Evolutionary conservation across 2,888 invertebrate species (phyloP), one percentile per base, ranked within the genome.

Genomic region (Blomia tropicalis): DNA sequence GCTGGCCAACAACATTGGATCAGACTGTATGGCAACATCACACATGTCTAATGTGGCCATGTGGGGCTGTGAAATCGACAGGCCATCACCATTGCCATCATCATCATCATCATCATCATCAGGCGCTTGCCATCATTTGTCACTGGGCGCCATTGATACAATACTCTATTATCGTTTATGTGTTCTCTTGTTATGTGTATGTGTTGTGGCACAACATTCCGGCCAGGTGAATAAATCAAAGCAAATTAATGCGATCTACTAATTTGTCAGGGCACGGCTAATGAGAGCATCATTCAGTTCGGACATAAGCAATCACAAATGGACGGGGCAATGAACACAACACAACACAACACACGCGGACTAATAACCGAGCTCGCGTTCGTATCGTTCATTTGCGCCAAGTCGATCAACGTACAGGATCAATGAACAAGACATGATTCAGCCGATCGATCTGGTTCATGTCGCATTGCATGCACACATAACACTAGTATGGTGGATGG

Each of bases 121-220:
- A 19, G 51, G 7, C 51, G 7, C 7, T 7, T 27, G 23, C 22
- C 7, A 47, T 27, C 51, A 47, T 47, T 47, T 47, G 51, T 47
- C 51, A 47, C 51, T 47, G 51, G 51, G 51, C 51, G 51, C 51
- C 51, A 47, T 7, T 47, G 51, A 47, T 47, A 47, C 51, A 47
- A 47, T 47, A 41, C 41, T 41, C 41, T 41, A 41, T 41, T 41
- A 41, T n/a, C 14, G 41, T 17, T 17, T n/a, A 41, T n/a, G n/a
- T n/a, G n/a, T n/a, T n/a, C n/a, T n/a, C n/a, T n/a, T n/a, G n/a
- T n/a, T n/a, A n/a, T n/a, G n/a, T n/a, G n/a, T n/a, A n/a, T n/a
- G n/a, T n/a, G n/a, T n/a, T n/a, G 36, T 36, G 7, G 36, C 7
- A 47, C 22, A 47, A 11, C 14, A 19, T 14, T 47, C 23, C 51